phyloP scores from a whole-genome alignment of 2,888 invertebrate species.

The Octonoba sinensis region DNA sequence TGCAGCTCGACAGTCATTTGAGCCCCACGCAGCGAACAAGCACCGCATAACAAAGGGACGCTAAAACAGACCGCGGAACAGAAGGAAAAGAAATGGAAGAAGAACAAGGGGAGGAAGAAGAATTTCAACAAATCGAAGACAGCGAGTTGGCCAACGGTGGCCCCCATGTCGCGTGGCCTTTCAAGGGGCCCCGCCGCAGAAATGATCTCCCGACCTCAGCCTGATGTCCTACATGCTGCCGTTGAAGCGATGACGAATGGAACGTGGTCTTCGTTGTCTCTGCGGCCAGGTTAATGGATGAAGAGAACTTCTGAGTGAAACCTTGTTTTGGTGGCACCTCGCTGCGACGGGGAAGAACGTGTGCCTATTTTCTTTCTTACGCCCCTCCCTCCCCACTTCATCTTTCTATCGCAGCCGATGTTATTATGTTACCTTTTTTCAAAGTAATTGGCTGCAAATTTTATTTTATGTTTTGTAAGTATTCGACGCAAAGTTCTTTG shows the following conservation, averaged over 20 bases:
- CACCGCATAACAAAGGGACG: conserved; percentile 36
- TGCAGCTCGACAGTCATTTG: no score
- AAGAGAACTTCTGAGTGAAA: conserved; percentile 23
- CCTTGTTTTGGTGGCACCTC: conserved; percentile 45
- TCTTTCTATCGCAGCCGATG: background rate
- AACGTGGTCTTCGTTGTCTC: conserved; percentile 13
- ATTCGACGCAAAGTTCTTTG: no score
- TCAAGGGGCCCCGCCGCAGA: conserved; percentile 1
- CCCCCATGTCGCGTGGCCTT: conserved; percentile 53
- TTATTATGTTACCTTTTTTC: conserved; percentile 5
- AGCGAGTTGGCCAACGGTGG: conserved; percentile 14
- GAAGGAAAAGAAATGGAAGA: conserved; percentile 15
- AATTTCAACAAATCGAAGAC: conserved; percentile 52
- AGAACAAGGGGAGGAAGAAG: conserved; percentile 7
- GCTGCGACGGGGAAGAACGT: conserved; percentile 45
- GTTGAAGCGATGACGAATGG: conserved; percentile 61
- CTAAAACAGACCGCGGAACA: conserved; percentile 30
- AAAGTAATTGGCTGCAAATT: background rate
- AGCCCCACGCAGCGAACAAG: conserved; percentile 51
- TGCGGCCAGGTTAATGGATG: conserved; percentile 44
- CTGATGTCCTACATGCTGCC: conserved; percentile 50
- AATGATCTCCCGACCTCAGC: conserved; percentile 22
- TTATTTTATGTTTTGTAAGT: no score
- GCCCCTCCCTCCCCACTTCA: no score
- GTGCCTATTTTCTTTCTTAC: conserved; percentile 8